Evolutionary conservation across 2,113 vertebrate species (phyloP), one percentile per base, ranked within the genome.

Genomic region (Ameiurus melas): DNA sequence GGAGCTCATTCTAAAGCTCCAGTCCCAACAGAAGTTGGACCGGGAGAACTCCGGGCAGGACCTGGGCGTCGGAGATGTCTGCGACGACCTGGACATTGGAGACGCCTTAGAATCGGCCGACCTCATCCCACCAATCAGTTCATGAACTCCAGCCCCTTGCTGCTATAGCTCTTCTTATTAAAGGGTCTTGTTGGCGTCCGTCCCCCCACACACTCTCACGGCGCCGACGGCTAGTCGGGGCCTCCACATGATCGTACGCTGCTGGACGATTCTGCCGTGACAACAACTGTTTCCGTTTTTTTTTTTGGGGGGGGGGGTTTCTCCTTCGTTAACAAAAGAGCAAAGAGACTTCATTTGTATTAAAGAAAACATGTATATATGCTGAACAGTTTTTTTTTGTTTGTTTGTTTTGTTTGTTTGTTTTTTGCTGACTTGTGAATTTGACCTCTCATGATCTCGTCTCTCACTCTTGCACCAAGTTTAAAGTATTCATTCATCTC

Each of bases 391-490:
- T 64, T 53, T n/a, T 85, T 55, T 89, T 87, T 60, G 71, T 79
- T 86, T 75, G 62, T 58, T 77, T 83, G 79, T 83, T 70, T 87
- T 43, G 39, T 43, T 43, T 79, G 68, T 30, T 78, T 30, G 95
- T 96, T 96, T 96, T 95, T 96, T 91, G 94, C 96, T 97, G 95
- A 96, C 96, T 98, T 97, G 96, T 97, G 97, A 97, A 95, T 96
- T 93, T 87, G 79, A 90, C 87, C 80, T 89, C 80, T 77, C 75
- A 82, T 51, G 80, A 77, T 80, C 47, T 86, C 73, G 58, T 43
- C 60, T 85, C 66, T 79, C 73, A 70, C 25, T 85, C 64, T 83
- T 62, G 53, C 83, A 22, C 43, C 81, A 58, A 73, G 68, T 87
- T 85, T 60, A 87, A 88, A n/a, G 64, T 47, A 8, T 87, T 71